These are phyloP conservation scores for Sebastes matsubarae DNA, from an alignment of 2,797 vertebrate genomes.

Conservation along the genomic window DNA sequence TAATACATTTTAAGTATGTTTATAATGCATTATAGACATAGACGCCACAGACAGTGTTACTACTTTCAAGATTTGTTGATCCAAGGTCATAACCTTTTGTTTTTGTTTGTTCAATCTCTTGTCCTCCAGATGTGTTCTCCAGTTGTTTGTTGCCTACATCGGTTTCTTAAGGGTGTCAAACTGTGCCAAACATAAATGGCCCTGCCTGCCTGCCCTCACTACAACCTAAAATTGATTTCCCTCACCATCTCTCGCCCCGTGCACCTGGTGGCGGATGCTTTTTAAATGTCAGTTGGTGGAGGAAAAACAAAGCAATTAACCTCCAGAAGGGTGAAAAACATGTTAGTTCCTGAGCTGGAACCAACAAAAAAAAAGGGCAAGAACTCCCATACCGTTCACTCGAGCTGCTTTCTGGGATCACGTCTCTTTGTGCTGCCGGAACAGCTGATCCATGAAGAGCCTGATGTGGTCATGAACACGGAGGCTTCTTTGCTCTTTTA, in stretches of 20 bases:
- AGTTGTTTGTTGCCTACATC: slow-evolving; percentile 14
- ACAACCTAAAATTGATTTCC: slow-evolving; percentile 38
- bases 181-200: slow-evolving; percentile 1
- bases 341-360: slow-evolving; percentile 1
- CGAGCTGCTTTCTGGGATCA: slow-evolving; percentile 9
- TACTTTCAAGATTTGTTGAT: background rate
- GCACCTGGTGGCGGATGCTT: slow-evolving; percentile 30
- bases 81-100: background rate
- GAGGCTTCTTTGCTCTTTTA: background rate
- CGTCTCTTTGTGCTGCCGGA: background rate
- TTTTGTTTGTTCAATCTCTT: slow-evolving; percentile 2
- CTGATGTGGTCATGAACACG: background rate
- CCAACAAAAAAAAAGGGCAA: slow-evolving; percentile 5
- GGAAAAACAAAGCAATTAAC: slow-evolving; percentile 50
- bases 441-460: slow-evolving; percentile 19
- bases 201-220: background rate
- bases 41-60: background rate
- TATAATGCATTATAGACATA: background rate
- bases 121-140: slow-evolving; percentile 12
- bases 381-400: background rate
- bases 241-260: background rate
- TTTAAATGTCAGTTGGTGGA: slow-evolving; percentile 50
- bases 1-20: background rate
- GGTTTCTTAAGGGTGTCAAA: slow-evolving; percentile 53
- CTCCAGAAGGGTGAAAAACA: slow-evolving; percentile 31